phyloP scores from a whole-genome alignment of 2,888 invertebrate species.

The Nasonovia ribisnigri region DNA sequence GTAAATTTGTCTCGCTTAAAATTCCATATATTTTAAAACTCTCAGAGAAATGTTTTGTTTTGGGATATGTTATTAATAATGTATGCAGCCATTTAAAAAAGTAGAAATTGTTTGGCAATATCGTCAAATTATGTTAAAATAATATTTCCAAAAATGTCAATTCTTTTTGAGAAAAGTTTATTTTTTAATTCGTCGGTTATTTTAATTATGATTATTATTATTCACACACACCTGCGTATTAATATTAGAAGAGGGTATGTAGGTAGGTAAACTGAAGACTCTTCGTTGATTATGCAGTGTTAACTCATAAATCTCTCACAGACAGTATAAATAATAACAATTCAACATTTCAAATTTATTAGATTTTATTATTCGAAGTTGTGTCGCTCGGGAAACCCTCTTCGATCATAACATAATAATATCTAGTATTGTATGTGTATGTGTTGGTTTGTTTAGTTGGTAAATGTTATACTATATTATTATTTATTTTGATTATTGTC shows the following conservation, averaged over 20 bases:
- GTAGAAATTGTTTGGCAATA: background rate
- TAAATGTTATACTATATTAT: background rate
- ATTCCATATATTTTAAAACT: too few relatives aligned
- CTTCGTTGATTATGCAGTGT: background rate
- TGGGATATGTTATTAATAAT: background rate
- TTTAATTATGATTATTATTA: background rate
- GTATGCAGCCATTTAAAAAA: background rate
- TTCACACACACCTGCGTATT: background rate
- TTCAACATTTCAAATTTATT: background rate
- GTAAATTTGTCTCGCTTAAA: background rate
- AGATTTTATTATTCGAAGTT: background rate
- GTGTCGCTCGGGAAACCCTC: background rate
- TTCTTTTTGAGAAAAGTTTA: background rate
- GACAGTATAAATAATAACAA: background rate
- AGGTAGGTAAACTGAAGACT: background rate
- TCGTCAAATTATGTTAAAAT: background rate
- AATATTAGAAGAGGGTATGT: background rate
- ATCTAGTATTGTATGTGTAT: background rate
- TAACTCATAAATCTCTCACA: background rate
- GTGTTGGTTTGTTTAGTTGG: background rate
- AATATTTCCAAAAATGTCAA: background rate
- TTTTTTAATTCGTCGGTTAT: background rate
- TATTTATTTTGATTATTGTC: background rate
- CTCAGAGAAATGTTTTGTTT: background rate
- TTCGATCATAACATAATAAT: background rate